Base-by-base conservation (phyloP, 2,113 vertebrate species). In the Macquaria australasica region DNA sequence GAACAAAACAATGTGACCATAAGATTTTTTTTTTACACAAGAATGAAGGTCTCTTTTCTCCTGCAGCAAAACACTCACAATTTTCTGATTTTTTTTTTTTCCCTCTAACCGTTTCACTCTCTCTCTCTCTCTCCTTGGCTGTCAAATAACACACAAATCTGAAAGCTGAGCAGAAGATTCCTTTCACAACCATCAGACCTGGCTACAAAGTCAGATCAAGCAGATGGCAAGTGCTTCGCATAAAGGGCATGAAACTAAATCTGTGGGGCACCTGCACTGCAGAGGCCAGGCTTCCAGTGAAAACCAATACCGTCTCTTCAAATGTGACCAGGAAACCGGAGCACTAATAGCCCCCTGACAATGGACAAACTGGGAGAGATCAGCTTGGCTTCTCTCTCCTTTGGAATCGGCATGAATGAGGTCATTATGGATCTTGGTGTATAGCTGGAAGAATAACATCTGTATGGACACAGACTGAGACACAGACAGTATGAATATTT, bases 241-340 rank as follows among this genome's bases (percentile, higher is more conserved):
- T 92, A 92, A 92, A 93, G 84, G 87, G 31, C 87, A 77, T 91
- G 93, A 91, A 94, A 93, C 87, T 77, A 34, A 89, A 93, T 92
- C 89, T 80, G 83, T 48, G 85, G 78, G 91, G 87, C 93, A 94
- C 92, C 91, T 94, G 92, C 89, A 48, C 43, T 16, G 43, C 75
- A 74, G 79, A 83, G 84, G 73, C 88, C 86, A 10, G 81, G 71
- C 81, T 34, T 83, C 66, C 53, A 77, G 2, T 92, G 93, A 91
- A 94, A 93, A 91, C 77, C 70, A 85, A 93, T 23, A 91, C 91
- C 51, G 0, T 31, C 75, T 76, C 84, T 78, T 88, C 87, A 85
- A 85, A 90, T 85, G 90, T 72, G 88, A 87, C 62, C 84, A 82
- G 73, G 88, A 90, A 91, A 92, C 89, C 82, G 73, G 93, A 91